Percentiles rank a stretch among this genome's conserved stretches.
phyloP scores from a whole-genome alignment of 2,797 vertebrate genomes.

The Intellagama lesueurii region DNA sequence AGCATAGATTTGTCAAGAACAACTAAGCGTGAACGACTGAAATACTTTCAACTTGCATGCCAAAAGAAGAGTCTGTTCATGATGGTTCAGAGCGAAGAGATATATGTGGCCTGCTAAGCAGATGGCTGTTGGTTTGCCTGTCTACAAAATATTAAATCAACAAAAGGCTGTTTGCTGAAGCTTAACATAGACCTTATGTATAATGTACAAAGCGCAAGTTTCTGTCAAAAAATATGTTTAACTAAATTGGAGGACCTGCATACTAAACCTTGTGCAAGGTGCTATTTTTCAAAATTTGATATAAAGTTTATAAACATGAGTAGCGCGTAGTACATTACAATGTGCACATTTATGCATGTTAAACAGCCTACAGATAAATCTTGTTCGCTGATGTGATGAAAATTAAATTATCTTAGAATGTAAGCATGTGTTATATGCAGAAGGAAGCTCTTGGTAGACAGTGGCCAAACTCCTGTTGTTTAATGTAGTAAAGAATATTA shows the following conservation, averaged over 20 bases:
- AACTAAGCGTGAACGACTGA: background rate
- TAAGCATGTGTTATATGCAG: background rate
- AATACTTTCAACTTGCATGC: conserved; percentile 27
- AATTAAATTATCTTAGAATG: background rate
- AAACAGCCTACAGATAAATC: background rate
- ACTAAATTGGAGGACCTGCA: background rate
- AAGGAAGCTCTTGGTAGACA: too few relatives aligned
- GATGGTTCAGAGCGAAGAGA: conserved; percentile 14
- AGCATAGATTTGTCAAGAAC: too few relatives aligned
- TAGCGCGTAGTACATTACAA: background rate
- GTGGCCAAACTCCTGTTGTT: too few relatives aligned
- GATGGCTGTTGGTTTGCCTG: conserved; percentile 1
- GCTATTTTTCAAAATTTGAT: background rate
- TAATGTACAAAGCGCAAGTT: background rate
- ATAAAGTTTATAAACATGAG: background rate
- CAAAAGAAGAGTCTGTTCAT: conserved; percentile 6
- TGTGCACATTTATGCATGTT: background rate
- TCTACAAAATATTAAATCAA: background rate
- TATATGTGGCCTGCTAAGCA: conserved; percentile 9
- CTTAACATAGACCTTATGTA: conserved; percentile 23
- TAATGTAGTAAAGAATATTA: too few relatives aligned
- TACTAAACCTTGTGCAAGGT: background rate
- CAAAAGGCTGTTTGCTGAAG: background rate
- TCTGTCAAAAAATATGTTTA: background rate
- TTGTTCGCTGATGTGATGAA: background rate